Evolutionary conservation across 2,797 vertebrate genomes (phyloP), one percentile per base, ranked within the genome.

Genomic region (Antrozous pallidus): DNA sequence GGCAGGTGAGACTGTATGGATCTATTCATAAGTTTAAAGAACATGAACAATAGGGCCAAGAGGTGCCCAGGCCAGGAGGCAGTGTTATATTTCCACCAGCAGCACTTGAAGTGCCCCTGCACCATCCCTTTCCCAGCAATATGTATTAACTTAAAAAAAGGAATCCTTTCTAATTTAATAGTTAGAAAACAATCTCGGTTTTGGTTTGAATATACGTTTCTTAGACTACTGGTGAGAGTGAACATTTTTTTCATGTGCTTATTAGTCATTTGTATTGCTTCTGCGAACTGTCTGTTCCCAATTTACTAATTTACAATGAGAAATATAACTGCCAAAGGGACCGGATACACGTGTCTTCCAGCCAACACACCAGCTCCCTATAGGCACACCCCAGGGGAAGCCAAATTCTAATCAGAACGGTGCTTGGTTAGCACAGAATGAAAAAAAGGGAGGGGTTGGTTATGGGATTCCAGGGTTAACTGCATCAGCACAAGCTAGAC

Each of bases 281-380:
- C 95, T 94, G 83, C 61, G 80, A 91, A 93, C 56, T 90, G 77
- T 96, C 96, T 97, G 96, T 94, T 97, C 96, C 87, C 94, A 96
- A 96, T 96, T 95, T 96, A 88, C 95, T 97, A 91, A 97, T 96
- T 97, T 88, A 86, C 95, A 80, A n/a, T 1, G 4, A 96, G 75
- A 95, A 91, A 83, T 73, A 20, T 86, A 88, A 86, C 95, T 96
- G 96, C 95, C 97, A 94, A 89, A 71, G 71, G 85, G 75, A 93
- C 89, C 54, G 80, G 95, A 94, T 86, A 73, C 96, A 70, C 61
- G 9, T 70, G 80, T 91, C 89, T 82, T 75, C 42, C 71, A 85
- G 93, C 92, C 91, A 93, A 65, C 88, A 79, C 93, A 58, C 74
- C 40, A 61, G 85, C 85, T 96, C 95, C 94, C 95, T 83, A 51